Conservation (phyloP, 1,140 invertebrate genomes). For the Macrotrachela quadricornifera region DNA sequence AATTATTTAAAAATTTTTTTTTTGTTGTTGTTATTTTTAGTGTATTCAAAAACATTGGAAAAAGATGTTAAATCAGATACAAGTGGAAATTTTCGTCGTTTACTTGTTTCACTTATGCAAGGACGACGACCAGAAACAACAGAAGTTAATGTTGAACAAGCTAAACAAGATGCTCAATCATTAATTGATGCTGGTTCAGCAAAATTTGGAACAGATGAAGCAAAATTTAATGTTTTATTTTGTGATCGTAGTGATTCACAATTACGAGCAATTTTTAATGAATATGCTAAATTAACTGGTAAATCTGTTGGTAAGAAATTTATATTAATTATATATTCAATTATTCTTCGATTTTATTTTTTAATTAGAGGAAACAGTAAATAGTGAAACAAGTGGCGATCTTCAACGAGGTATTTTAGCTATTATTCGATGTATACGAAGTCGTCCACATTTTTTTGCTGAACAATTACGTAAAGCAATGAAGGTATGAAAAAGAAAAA, state of each 20-base stretch:
- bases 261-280: conserved; percentile 2
- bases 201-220: conserved; percentile 36
- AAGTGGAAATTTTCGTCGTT: conserved; percentile 68
- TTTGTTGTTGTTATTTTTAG: conserved; percentile 31
- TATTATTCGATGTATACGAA: conserved; percentile 24
- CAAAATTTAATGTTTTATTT: conserved; percentile 25
- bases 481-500: conserved; percentile 30
- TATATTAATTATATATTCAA: conserved; percentile 22
- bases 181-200: conserved; percentile 31
- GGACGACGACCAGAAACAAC: conserved; percentile 21
- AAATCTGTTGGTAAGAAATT: conserved; percentile 27
- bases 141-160: conserved; percentile 11
- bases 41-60: conserved; percentile 62
- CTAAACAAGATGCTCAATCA: conserved; percentile 25
- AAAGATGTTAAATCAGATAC: conserved; percentile 71
- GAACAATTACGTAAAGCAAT: conserved; percentile 25
- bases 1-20: background rate
- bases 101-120: conserved; percentile 44
- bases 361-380: conserved; percentile 23
- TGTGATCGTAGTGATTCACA: conserved; percentile 9
- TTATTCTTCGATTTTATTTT: background rate
- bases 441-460: conserved; percentile 24
- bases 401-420: conserved; percentile 11
- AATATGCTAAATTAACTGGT: conserved; percentile 10
- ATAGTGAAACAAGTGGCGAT: conserved; percentile 30